Conservation (phyloP, 2,888 invertebrate species). For the Empis stercorea region DNA sequence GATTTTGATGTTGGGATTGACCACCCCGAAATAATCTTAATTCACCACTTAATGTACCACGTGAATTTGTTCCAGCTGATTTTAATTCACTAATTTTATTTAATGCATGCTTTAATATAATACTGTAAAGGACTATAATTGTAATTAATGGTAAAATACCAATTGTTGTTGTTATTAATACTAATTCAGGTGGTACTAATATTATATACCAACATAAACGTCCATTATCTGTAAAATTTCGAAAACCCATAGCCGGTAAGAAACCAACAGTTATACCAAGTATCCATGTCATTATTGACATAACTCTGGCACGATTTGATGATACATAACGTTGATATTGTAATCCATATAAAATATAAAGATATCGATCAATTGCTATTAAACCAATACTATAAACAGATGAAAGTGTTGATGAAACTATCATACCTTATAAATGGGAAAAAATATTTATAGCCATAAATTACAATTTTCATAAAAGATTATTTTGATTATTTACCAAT, state of each 20-base stretch:
- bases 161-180: slow-evolving; percentile 42
- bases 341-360: slow-evolving; percentile 50
- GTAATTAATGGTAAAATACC: slow-evolving; percentile 41
- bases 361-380: slow-evolving; percentile 49
- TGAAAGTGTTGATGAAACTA: slow-evolving; percentile 49
- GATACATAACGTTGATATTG: slow-evolving; percentile 49
- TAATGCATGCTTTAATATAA: slow-evolving; percentile 45
- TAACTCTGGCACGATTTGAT: slow-evolving; percentile 42
- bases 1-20: not conserved
- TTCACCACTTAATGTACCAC: slow-evolving; percentile 27
- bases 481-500: slow-evolving; percentile 26
- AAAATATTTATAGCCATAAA: too few species aligned
- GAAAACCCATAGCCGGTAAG: slow-evolving; percentile 47
- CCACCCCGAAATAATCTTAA: slow-evolving; percentile 22
- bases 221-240: slow-evolving; percentile 39
- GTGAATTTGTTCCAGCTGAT: slow-evolving; percentile 31
- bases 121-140: slow-evolving; percentile 41
- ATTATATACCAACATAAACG: slow-evolving; percentile 45
- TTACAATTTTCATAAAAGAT: too few species aligned
- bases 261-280: slow-evolving; percentile 45
- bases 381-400: slow-evolving; percentile 51
- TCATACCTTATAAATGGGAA: slow-evolving; percentile 38
- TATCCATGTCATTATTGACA: slow-evolving; percentile 44
- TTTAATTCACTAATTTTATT: slow-evolving; percentile 40
- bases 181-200: slow-evolving; percentile 41